Evolutionary conservation across 2,797 vertebrate genomes (phyloP).

Genomic region (Passerculus sandwichensis): DNA sequence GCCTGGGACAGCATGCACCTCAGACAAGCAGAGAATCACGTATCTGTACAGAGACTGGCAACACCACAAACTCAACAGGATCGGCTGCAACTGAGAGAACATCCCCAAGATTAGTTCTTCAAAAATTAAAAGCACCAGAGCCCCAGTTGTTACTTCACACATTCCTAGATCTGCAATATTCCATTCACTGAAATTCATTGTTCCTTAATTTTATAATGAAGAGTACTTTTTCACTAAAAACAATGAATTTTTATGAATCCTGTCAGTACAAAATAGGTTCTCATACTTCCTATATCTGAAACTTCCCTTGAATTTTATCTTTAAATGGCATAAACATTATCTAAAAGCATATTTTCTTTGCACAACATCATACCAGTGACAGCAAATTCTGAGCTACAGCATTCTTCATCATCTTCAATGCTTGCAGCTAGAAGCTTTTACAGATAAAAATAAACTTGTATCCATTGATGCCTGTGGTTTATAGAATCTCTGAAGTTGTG

Average conservation of each 20-base stretch:
- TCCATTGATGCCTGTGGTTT: neutral
- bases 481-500: neutral
- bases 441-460: neutral
- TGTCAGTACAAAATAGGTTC: neutral
- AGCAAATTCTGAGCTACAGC: neutral
- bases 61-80: neutral
- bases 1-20: neutral
- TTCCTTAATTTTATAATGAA: neutral
- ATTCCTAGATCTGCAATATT: neutral
- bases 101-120: slow-evolving; percentile 1
- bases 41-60: neutral
- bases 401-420: neutral
- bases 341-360: neutral
- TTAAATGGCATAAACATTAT: neutral
- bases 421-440: neutral
- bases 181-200: neutral
- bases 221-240: neutral
- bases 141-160: slow-evolving; percentile 21
- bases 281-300: neutral
- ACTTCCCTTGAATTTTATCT: neutral
- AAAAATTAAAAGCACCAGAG: slow-evolving; percentile 41
- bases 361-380: neutral
- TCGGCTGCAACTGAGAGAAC: neutral
- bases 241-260: neutral
- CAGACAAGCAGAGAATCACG: neutral